Evolutionary conservation across 1,140 invertebrate genomes (phyloP).

Genomic region (Nasonia longicornis): DNA sequence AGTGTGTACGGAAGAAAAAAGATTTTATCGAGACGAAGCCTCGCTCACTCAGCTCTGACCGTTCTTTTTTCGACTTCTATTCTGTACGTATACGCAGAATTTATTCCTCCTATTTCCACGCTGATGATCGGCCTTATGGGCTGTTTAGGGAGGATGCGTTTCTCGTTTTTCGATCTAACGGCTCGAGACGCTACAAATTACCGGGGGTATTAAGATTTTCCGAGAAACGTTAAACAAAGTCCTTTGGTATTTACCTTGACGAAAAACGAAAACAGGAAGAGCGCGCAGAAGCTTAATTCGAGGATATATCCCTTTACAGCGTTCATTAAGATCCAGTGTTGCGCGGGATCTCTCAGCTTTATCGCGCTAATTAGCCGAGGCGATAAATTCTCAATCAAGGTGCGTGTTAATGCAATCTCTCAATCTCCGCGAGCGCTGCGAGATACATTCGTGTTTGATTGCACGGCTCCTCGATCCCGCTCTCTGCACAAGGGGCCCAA

Average conservation of each 20-base stretch:
- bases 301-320: constrained; percentile 17
- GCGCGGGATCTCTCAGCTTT: constrained; percentile 17
- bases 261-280: neutral
- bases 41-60: neutral
- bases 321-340: constrained; percentile 35
- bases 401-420: constrained; percentile 34
- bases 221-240: neutral
- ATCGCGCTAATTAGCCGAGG: constrained; percentile 41
- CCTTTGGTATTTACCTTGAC: neutral
- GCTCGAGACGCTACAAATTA: neutral
- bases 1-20: neutral
- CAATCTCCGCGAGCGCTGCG: constrained; percentile 1
- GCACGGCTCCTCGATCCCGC: neutral
- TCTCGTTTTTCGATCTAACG: neutral
- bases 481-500: neutral
- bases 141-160: neutral
- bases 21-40: constrained; percentile 35
- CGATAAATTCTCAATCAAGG: constrained; percentile 41
- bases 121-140: neutral
- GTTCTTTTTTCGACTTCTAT: neutral
- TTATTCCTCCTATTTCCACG: constrained; percentile 3
- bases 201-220: neutral
- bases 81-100: neutral
- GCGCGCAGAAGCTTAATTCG: neutral
- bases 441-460: constrained; percentile 38